Evolutionary conservation across 2,888 invertebrate species (phyloP).

Genomic region (Mesorhabditis sp.): DNA sequence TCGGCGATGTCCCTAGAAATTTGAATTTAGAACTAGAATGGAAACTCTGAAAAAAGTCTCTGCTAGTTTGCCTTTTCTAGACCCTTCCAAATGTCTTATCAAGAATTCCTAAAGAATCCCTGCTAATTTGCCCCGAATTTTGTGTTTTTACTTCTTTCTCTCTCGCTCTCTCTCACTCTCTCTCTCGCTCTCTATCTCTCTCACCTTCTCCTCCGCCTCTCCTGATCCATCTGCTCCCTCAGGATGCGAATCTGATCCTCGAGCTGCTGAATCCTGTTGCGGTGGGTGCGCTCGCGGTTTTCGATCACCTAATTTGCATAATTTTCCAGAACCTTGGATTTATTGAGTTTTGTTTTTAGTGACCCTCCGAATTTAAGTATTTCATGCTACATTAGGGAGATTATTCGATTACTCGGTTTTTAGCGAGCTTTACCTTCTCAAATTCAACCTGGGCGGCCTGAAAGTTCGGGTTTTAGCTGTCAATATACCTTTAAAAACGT

Average conservation of each 20-base stretch:
- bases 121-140: too few species aligned
- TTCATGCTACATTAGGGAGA: too few species aligned
- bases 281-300: conserved; percentile 51
- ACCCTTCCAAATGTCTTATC: not conserved
- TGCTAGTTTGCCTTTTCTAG: too few species aligned
- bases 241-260: conserved; percentile 52
- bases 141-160: too few species aligned
- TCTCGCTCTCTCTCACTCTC: too few species aligned
- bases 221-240: conserved; percentile 53
- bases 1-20: conserved; percentile 43
- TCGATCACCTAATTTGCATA: conserved; percentile 40
- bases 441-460: too few species aligned
- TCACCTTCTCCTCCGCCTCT: conserved; percentile 41
- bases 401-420: too few species aligned
- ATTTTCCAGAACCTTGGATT: not conserved
- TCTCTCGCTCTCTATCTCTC: too few species aligned
- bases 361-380: not conserved
- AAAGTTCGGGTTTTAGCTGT: too few species aligned
- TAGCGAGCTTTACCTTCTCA: not conserved
- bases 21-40: not conserved
- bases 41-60: too few species aligned
- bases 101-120: not conserved
- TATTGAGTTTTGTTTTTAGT: not conserved
- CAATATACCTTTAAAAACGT: not conserved
- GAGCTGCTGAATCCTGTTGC: conserved; percentile 52